Evolutionary conservation across 1,140 invertebrate genomes (phyloP), one percentile per base, ranked within the genome.

Genomic region (Atopsyche davidsoni): DNA sequence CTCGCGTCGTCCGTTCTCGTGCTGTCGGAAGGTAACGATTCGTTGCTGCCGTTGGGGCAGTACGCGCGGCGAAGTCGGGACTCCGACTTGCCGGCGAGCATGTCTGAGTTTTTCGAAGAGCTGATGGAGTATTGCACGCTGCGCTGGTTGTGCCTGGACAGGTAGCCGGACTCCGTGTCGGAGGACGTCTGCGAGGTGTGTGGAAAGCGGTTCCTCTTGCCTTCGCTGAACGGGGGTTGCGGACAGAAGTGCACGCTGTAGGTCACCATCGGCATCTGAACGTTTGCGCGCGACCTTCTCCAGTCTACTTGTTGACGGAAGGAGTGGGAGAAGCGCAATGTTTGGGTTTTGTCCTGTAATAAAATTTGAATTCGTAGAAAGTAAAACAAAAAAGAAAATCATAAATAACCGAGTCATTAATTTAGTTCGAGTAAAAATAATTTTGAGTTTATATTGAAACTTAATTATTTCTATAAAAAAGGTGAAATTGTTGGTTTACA

Each of bases 241-340:
- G 42, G 16, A 21, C 48, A 56, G 22, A 56, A 56, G 48, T 56
- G 53, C 13, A 56, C 35, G 24, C 35, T 56, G 45, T 56, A 56
- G 9, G 53, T 50, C 6, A 51, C 48, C 48, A 56, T 51, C 6
- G 48, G 53, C 7, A 47, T 23, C 41, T 51, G 46, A 13, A 34
- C 28, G 6, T 24, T 0, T 11, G 41, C 36, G 10, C 55, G 49
- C 2, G 53, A 46, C 13, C 46, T 44, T 14, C 53, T n/a, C 45
- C 57, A 55, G 38, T 59, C 49, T 16, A 36, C 34, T 24, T 55
- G 44, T 24, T 51, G 31, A 3, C 57, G 53, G 36, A 55, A 55
- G 10, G 49, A 55, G 11, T 45, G 55, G 11, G 48, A 46, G 18
- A 53, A 55, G 28, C 49, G 39, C 25, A 52, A 25, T 6, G 56